Evolutionary conservation across 2,113 vertebrate species (phyloP).

Genomic region (Carettochelys insculpta): DNA sequence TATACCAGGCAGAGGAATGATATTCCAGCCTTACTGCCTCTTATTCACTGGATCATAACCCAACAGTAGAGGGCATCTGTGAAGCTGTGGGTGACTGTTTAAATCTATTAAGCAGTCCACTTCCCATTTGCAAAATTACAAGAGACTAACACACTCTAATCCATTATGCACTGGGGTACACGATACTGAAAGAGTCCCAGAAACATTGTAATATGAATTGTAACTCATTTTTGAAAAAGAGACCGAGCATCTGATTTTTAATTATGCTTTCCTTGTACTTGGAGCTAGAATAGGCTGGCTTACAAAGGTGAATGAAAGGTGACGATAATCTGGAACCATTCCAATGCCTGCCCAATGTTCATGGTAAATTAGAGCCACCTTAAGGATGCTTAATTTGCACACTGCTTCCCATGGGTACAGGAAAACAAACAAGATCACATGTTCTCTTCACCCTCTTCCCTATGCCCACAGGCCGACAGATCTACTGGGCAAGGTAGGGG

Average conservation of each 20-base stretch:
- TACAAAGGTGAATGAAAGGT: not conserved
- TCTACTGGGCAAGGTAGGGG: too few species aligned
- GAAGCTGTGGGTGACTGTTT: constrained; percentile 3
- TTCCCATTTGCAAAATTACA: not conserved
- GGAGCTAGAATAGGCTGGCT: not conserved
- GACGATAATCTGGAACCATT: not conserved
- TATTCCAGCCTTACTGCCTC: not conserved
- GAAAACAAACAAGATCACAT: too few species aligned
- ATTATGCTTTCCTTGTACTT: not conserved
- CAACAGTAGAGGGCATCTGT: constrained; percentile 1
- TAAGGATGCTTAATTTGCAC: not conserved
- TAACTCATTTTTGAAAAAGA: not conserved
- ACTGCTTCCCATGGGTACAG: not conserved
- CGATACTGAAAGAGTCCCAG: not conserved
- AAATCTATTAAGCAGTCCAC: constrained; percentile 17
- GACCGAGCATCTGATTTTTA: not conserved
- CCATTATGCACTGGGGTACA: not conserved
- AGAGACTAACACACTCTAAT: not conserved
- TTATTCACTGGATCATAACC: constrained; percentile 11
- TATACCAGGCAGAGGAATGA: not conserved
- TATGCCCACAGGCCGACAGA: too few species aligned
- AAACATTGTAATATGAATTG: not conserved
- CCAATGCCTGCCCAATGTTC: not conserved
- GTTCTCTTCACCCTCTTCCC: too few species aligned
- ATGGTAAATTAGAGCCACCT: not conserved